These are phyloP conservation scores for Unio delphinus DNA, from an alignment of 2,888 invertebrate species.

Conservation along the genomic window DNA sequence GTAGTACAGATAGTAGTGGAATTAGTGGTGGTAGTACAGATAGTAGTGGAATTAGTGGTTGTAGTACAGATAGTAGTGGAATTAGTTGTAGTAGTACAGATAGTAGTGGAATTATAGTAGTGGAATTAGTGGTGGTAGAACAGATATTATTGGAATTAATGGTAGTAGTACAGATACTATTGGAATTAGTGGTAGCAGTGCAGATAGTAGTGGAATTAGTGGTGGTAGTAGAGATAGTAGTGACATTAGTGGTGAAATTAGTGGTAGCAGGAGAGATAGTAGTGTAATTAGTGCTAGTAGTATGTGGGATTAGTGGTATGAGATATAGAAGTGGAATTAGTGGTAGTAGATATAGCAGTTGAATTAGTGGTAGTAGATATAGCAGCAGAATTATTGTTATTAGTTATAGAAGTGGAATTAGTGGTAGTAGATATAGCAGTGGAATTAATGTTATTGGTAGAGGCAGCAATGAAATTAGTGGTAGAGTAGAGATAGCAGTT, in stretches of 20 bases:
- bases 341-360: conserved; percentile 4
- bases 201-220: conserved; percentile 5
- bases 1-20: neutral
- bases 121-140: conserved; percentile 13
- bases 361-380: conserved; percentile 2
- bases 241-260: neutral
- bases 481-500: conserved; percentile 6
- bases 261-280: neutral
- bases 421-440: conserved; percentile 8
- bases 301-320: neutral
- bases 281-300: neutral
- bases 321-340: neutral
- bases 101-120: conserved; percentile 8
- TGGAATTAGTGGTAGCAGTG: conserved; percentile 9
- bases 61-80: neutral
- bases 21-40: neutral
- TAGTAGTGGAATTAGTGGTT: conserved; percentile 9
- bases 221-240: conserved; percentile 6
- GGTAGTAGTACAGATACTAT: conserved; percentile 8
- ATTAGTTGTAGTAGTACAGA: neutral
- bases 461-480: conserved; percentile 6
- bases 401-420: conserved; percentile 3
- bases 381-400: too few species aligned
- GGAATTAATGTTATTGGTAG: conserved; percentile 5
- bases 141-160: conserved; percentile 4